A percentile compares a stretch with the other conserved stretches of the same genome.
phyloP scores from a whole-genome alignment of 2,797 vertebrate species.

The Phrynocephalus vlangalii region DNA sequence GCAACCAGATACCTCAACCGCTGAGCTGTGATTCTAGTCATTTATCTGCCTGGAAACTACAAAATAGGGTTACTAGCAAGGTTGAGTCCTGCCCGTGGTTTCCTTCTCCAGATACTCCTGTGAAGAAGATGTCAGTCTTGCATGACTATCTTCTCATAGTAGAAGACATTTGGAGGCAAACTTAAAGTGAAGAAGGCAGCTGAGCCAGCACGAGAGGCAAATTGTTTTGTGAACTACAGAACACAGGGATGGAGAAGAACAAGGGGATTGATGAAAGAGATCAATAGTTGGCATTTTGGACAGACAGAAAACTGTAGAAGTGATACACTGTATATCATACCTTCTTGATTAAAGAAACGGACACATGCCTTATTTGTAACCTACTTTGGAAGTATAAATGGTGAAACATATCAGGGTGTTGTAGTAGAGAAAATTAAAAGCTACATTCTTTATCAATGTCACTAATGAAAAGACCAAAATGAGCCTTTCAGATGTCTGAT shows the following conservation, averaged over 20 bases:
- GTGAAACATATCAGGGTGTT: neutral
- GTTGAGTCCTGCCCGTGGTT: too few species aligned
- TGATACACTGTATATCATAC: neutral
- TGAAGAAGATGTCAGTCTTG: neutral
- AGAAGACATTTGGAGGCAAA: neutral
- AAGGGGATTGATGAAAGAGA: neutral
- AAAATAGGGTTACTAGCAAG: too few species aligned
- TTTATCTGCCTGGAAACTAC: too few species aligned
- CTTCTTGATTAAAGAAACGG: neutral
- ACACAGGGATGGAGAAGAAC: neutral
- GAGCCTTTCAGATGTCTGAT: neutral
- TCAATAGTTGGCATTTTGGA: too few species aligned
- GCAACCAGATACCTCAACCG: too few species aligned
- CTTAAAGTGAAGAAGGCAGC: neutral
- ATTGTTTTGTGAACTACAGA: conserved; percentile 2
- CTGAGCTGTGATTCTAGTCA: too few species aligned
- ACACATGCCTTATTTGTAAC: neutral
- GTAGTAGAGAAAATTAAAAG: neutral
- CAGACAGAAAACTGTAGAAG: neutral
- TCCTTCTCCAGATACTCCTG: too few species aligned
- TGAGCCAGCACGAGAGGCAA: neutral
- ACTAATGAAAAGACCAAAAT: neutral
- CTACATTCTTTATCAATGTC: neutral
- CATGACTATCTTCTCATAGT: neutral
- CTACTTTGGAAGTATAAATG: neutral